A percentile compares a stretch with the other conserved stretches of the same genome.
Evolutionary conservation across 2,888 invertebrate genomes (phyloP).

Genomic region (Hymenopus coronatus): DNA sequence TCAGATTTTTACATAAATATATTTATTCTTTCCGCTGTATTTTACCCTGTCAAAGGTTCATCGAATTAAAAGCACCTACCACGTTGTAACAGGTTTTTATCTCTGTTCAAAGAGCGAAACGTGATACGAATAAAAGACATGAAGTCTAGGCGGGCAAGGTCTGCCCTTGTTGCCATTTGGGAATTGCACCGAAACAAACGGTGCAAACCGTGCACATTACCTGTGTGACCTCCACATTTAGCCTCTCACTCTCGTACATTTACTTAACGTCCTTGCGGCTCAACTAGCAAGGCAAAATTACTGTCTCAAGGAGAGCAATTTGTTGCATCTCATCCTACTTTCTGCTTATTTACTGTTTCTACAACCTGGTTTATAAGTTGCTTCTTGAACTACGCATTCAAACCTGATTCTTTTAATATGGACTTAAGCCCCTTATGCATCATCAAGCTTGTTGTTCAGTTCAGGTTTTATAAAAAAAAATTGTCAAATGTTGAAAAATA

Average conservation of each 20-base stretch:
- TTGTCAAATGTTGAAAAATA: too few relatives aligned
- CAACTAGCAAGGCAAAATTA: not conserved
- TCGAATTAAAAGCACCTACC: too few relatives aligned
- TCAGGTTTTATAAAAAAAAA: too few relatives aligned
- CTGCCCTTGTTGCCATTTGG: not conserved
- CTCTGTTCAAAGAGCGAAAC: too few relatives aligned
- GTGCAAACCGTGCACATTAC: not conserved
- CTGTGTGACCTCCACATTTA: not conserved
- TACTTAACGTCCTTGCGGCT: not conserved
- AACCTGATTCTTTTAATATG: too few relatives aligned
- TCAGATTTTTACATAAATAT: too few relatives aligned
- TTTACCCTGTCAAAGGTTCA: too few relatives aligned
- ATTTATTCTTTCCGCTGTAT: too few relatives aligned
- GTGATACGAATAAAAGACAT: too few relatives aligned
- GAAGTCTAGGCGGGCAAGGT: not conserved
- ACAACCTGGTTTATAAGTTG: not conserved
- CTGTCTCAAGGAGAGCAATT: not conserved
- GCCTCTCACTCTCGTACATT: not conserved
- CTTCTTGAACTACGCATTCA: not conserved
- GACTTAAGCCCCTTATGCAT: too few relatives aligned
- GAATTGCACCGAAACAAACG: not conserved
- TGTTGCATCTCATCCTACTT: not conserved
- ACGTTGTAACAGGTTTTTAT: too few relatives aligned
- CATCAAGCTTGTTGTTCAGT: too few relatives aligned
- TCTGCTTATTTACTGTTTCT: not conserved